Conservation (phyloP, 1,140 invertebrate species). For the Drosophila neocordata region DNA sequence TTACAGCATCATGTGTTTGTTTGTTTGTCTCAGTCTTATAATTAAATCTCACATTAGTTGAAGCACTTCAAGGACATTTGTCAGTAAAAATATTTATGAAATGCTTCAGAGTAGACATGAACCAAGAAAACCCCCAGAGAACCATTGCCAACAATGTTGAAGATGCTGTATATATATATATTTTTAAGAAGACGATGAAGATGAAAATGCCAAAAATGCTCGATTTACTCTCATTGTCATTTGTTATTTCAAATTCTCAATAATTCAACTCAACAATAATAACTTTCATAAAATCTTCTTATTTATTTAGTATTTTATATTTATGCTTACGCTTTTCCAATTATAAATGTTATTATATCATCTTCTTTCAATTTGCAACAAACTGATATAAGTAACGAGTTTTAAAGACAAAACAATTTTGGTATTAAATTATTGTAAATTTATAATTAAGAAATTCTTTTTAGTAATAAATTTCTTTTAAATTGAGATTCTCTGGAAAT, state of each 20-base stretch:
- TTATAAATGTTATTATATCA: constrained; percentile 4
- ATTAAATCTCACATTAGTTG: constrained; percentile 65
- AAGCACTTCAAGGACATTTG: constrained; percentile 56
- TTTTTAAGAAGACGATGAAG: too few relatives aligned
- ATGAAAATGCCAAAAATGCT: constrained; percentile 28
- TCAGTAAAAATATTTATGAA: constrained; percentile 64
- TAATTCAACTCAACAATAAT: neutral
- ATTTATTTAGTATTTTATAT: neutral
- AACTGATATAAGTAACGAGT: too few relatives aligned
- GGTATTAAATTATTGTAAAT: too few relatives aligned
- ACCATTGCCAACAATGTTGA: neutral
- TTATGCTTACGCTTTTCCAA: neutral
- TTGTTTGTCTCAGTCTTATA: constrained; percentile 57
- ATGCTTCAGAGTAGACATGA: constrained; percentile 23
- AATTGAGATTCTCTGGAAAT: too few relatives aligned
- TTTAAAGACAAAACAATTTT: too few relatives aligned
- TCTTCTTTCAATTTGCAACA: neutral
- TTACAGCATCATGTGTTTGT: constrained; percentile 53
- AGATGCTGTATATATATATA: too few relatives aligned
- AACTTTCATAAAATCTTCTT: constrained; percentile 1
- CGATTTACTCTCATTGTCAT: constrained; percentile 16
- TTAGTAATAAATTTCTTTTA: too few relatives aligned
- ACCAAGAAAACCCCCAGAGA: neutral
- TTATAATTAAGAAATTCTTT: too few relatives aligned
- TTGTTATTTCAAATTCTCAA: constrained; percentile 5